Conservation (phyloP, 2,888 invertebrate species). For the Scaptomyza tumidula region DNA sequence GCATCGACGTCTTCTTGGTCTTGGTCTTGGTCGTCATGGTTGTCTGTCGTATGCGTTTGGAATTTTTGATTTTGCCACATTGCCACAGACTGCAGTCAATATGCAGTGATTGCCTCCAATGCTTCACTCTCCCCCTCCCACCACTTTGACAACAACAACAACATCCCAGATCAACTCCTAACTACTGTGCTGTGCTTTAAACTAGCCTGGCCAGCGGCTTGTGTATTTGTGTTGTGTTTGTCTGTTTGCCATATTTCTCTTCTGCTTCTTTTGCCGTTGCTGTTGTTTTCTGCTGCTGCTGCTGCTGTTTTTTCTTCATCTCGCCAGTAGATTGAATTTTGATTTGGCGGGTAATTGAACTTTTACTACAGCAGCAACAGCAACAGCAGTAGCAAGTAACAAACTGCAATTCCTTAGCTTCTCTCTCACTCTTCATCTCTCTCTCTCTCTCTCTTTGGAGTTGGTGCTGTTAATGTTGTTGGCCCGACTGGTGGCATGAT, state of each 20-base stretch:
- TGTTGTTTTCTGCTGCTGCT: neutral
- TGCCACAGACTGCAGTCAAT: slow-evolving; percentile 70
- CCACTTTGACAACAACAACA: no score
- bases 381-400: slow-evolving; percentile 16
- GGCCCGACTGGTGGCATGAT: slow-evolving; percentile 63
- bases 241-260: slow-evolving; percentile 47
- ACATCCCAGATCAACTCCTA: slow-evolving; percentile 11
- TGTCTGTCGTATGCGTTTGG: slow-evolving; percentile 79
- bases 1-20: slow-evolving; percentile 10
- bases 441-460: slow-evolving; percentile 2
- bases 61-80: slow-evolving; percentile 81
- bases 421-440: slow-evolving; percentile 4
- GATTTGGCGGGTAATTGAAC: slow-evolving; percentile 82
- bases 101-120: slow-evolving; percentile 45
- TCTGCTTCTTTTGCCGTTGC: slow-evolving; percentile 45
- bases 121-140: neutral
- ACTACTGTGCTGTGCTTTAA: slow-evolving; percentile 37
- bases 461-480: slow-evolving; percentile 21
- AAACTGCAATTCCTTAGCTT: slow-evolving; percentile 32
- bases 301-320: slow-evolving; percentile 52
- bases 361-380: slow-evolving; percentile 65
- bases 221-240: slow-evolving; percentile 17
- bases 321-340: slow-evolving; percentile 79
- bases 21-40: slow-evolving; percentile 57
- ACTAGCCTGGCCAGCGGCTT: slow-evolving; percentile 29